These are phyloP conservation scores for Pygoscelis antarcticus DNA, from an alignment of 2,113 vertebrate species.

Conservation along the genomic window DNA sequence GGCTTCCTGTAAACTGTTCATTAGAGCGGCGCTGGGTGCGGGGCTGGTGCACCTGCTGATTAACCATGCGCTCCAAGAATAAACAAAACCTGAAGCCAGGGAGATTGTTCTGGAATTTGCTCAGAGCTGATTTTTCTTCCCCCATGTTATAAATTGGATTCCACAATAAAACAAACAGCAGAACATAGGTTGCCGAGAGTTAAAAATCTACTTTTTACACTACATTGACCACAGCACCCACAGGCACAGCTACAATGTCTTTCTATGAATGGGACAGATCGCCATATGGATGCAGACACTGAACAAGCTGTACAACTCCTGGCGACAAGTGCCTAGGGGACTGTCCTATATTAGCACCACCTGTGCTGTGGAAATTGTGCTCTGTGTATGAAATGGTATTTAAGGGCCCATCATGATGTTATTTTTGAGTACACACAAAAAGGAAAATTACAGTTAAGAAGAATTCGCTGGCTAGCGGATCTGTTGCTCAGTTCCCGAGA, in stretches of 20 bases:
- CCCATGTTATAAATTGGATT: background rate
- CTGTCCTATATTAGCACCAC: constrained; percentile 90
- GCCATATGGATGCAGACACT: constrained; percentile 90
- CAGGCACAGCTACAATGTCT: constrained; percentile 75
- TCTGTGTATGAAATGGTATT: constrained; percentile 68
- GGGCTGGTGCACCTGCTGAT: constrained; percentile 38
- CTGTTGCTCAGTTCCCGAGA: constrained; percentile 70
- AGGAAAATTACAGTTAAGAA: constrained; percentile 71
- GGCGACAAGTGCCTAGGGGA: constrained; percentile 91
- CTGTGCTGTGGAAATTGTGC: constrained; percentile 82
- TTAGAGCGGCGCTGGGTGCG: background rate
- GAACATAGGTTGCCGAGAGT: constrained; percentile 63
- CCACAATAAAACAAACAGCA: constrained; percentile 29
- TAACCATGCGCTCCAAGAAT: constrained; percentile 48
- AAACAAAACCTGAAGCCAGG: background rate
- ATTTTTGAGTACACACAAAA: constrained; percentile 70
- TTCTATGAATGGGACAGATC: constrained; percentile 81
- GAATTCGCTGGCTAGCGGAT: constrained; percentile 69
- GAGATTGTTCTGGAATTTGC: constrained; percentile 44
- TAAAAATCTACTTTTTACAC: constrained; percentile 76
- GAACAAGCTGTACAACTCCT: constrained; percentile 89
- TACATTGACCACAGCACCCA: constrained; percentile 75
- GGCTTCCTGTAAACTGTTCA: constrained; percentile 46
- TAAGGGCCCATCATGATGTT: constrained; percentile 68
- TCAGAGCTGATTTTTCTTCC: background rate